Evolutionary conservation across 1,140 invertebrate genomes (phyloP).

Genomic region (Lordiphosa mommai): DNA sequence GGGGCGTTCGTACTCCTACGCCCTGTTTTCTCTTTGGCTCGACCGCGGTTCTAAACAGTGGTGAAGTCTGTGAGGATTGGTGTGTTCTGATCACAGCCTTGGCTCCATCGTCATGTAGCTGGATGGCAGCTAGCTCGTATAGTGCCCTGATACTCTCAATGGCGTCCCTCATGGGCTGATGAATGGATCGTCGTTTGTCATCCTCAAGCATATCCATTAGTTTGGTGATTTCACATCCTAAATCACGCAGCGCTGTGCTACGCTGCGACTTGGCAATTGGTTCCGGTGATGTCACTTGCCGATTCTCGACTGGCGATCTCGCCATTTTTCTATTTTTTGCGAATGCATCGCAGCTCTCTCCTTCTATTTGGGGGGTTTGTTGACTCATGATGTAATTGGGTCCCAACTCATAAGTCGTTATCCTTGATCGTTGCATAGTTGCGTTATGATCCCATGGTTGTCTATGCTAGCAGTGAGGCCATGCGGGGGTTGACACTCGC

Average conservation of each 20-base stretch:
- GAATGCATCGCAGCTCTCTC: background rate
- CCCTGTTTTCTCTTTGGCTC: too few species aligned
- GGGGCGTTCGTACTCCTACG: too few species aligned
- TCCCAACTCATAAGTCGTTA: background rate
- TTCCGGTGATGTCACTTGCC: background rate
- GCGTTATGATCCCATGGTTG: conserved; percentile 3
- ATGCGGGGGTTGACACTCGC: too few species aligned
- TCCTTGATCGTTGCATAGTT: background rate
- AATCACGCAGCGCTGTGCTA: background rate
- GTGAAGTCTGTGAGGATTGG: too few species aligned
- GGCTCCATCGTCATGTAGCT: background rate
- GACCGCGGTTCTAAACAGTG: too few species aligned
- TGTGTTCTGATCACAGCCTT: background rate
- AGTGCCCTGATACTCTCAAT: background rate
- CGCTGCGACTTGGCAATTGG: background rate
- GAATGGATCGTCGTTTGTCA: background rate
- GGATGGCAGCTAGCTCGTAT: background rate
- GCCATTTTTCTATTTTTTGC: background rate
- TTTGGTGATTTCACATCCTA: background rate
- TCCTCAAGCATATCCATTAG: background rate
- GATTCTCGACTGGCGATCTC: background rate
- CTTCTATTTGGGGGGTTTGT: background rate
- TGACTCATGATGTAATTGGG: background rate
- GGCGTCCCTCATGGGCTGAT: background rate
- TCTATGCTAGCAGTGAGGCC: conserved; percentile 1